Percentiles rank a stretch among this genome's conserved stretches.
These are phyloP conservation scores for Anguilla pacifica DNA, from an alignment of 2,797 vertebrate genomes.

Conservation along the genomic window DNA sequence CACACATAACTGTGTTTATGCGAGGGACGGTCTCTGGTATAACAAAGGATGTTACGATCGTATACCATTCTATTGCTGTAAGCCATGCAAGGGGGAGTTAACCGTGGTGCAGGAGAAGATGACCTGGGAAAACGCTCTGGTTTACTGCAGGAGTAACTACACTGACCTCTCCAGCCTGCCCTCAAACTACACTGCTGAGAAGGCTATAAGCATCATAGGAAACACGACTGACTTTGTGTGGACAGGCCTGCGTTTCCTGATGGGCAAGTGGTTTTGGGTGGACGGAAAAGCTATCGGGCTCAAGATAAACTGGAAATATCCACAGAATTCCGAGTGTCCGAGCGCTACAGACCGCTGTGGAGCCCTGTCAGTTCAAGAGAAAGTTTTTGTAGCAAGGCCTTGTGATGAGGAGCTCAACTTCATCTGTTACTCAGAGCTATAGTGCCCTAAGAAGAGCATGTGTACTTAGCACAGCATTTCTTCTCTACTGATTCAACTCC, in stretches of 20 bases:
- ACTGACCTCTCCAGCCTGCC: neutral
- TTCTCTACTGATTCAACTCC: neutral
- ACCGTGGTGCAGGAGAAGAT: neutral
- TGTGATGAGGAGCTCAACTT: neutral
- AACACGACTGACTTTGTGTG: neutral
- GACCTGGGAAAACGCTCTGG: neutral
- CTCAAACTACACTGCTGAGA: neutral
- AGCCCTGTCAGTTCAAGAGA: neutral
- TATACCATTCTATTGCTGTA: neutral
- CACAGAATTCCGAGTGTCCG: neutral
- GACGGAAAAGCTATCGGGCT: neutral
- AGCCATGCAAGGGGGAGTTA: neutral
- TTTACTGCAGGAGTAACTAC: neutral
- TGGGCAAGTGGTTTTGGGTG: neutral
- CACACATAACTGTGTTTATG: neutral
- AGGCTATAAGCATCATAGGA: neutral
- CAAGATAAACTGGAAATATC: too few relatives aligned
- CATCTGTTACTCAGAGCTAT: neutral
- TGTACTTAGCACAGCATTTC: neutral
- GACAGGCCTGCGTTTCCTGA: neutral
- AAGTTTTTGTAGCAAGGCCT: neutral
- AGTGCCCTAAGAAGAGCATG: neutral
- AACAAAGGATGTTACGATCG: fast-evolving
- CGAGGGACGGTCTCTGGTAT: neutral
- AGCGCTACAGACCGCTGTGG: neutral